Evolutionary conservation across 2,888 invertebrate genomes (phyloP).

Genomic region (Hydroisotoma schaefferi): DNA sequence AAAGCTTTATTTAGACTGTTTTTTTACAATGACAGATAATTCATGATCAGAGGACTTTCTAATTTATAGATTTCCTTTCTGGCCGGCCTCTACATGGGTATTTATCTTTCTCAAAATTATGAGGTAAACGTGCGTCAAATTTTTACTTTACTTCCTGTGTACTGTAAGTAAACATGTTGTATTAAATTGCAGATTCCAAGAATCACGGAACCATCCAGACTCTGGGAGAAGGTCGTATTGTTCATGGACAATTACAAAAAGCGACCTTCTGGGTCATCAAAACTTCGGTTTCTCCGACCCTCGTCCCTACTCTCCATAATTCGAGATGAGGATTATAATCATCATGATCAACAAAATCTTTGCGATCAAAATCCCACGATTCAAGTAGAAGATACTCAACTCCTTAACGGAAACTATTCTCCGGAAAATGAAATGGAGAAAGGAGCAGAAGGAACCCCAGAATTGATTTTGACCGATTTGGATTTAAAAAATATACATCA

Average conservation of each 20-base stretch:
- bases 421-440: neutral
- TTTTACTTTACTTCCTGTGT: neutral
- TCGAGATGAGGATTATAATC: neutral
- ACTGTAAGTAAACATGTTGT: neutral
- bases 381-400: no score
- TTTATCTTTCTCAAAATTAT: conserved; percentile 44
- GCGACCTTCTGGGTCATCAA: conserved; percentile 7
- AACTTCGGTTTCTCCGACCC: neutral
- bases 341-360: neutral
- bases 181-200: conserved; percentile 35
- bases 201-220: conserved; percentile 39
- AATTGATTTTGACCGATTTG: neutral
- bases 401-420: no score
- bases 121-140: conserved; percentile 23
- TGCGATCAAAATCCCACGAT: no score
- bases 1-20: neutral
- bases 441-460: neutral
- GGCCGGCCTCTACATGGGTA: conserved; percentile 41
- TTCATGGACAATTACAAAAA: conserved; percentile 35
- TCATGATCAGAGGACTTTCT: neutral
- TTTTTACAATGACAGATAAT: neutral
- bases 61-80: conserved; percentile 42
- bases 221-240: conserved; percentile 41
- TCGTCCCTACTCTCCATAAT: neutral
- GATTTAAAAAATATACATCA: neutral